Evolutionary conservation across 2,797 vertebrate genomes (phyloP).

Genomic region (Pelochelys cantorii): DNA sequence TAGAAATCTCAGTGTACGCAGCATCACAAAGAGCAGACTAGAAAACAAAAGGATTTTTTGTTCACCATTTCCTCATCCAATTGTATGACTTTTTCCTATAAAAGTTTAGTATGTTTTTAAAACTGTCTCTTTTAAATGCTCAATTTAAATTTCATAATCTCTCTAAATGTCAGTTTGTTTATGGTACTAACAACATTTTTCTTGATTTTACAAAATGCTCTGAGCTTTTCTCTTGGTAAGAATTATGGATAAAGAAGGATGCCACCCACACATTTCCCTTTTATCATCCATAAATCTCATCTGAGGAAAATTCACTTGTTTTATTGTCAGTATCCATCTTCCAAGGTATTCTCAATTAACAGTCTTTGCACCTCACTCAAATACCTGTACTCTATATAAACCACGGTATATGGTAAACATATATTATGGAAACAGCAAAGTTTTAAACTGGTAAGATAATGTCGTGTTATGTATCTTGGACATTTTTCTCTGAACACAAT

Average conservation of each 20-base stretch:
- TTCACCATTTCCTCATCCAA: background rate
- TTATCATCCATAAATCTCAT: background rate
- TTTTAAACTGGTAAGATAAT: background rate
- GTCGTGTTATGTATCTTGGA: background rate
- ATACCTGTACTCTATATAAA: background rate
- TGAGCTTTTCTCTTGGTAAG: background rate
- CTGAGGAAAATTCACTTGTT: background rate
- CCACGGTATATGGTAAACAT: background rate
- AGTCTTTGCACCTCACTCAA: background rate
- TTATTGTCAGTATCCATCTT: background rate
- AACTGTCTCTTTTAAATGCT: background rate
- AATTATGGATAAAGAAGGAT: background rate
- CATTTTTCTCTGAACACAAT: background rate
- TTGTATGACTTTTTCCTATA: background rate
- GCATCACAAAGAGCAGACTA: constrained; percentile 31
- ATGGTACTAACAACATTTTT: background rate
- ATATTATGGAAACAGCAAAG: background rate
- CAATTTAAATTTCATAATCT: constrained; percentile 22
- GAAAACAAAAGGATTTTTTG: constrained; percentile 14
- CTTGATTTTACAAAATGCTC: background rate
- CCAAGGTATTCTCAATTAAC: fast-evolving
- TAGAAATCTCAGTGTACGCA: background rate
- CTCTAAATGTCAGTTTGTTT: background rate
- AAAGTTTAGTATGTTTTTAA: constrained; percentile 10
- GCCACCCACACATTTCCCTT: background rate